A percentile compares a stretch with the other conserved stretches of the same genome.
Evolutionary conservation across 2,113 vertebrate genomes (phyloP).

Genomic region (Bothrops jararaca): DNA sequence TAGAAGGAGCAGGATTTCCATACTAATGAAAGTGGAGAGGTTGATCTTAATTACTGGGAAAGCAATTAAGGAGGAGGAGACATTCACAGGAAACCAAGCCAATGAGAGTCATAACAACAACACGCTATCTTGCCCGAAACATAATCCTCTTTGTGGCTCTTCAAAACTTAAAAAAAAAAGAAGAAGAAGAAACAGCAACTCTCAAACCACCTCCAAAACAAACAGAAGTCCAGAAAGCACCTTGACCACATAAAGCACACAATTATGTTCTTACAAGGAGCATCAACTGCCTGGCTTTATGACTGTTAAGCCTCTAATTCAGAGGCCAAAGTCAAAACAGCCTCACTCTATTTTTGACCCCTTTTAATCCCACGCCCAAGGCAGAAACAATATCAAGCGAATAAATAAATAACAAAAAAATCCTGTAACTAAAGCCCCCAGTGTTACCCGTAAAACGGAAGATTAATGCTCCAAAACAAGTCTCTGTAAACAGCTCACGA

Average conservation of each 20-base stretch:
- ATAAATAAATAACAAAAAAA: neutral
- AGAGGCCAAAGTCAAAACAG: fast-evolving
- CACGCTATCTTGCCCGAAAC: neutral
- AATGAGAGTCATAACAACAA: neutral
- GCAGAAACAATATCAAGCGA: neutral
- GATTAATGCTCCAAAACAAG: neutral
- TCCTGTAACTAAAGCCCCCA: neutral
- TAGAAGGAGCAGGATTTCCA: neutral
- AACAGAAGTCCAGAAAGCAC: fast-evolving
- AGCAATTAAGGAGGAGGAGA: neutral
- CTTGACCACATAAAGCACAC: fast-evolving
- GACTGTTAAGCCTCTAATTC: neutral
- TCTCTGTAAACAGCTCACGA: fast-evolving
- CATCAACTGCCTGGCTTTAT: fast-evolving
- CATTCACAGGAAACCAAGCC: too few relatives aligned
- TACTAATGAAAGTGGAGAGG: neutral
- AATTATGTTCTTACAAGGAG: fast-evolving
- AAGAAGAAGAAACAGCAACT: neutral
- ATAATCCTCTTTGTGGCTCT: neutral
- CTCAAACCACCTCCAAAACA: neutral
- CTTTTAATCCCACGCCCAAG: neutral
- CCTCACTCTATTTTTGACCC: neutral
- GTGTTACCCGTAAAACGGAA: fast-evolving
- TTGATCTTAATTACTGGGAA: neutral
- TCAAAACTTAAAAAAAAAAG: neutral